Evolutionary conservation across 2,113 vertebrate species (phyloP).

Genomic region (Erinaceus europaeus): DNA sequence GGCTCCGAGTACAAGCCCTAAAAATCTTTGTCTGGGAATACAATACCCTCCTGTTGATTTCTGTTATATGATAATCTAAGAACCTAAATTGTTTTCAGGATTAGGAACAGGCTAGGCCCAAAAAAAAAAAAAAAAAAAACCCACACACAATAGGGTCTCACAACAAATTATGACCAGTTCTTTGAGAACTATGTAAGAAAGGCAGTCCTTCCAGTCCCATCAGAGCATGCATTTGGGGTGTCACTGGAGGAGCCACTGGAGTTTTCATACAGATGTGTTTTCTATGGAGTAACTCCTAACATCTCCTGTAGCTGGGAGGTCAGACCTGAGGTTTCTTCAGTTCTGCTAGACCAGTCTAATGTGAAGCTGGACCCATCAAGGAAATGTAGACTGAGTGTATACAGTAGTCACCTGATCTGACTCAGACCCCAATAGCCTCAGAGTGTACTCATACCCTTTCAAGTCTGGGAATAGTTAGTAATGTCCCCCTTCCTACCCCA

Average conservation of each 20-base stretch:
- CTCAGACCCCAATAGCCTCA: background rate
- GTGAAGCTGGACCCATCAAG: background rate
- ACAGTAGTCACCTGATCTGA: background rate
- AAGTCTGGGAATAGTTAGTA: background rate
- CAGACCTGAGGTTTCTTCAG: background rate
- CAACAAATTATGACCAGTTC: background rate
- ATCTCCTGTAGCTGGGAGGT: background rate
- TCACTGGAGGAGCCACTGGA: background rate
- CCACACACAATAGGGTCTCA: background rate
- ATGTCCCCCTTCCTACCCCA: too few relatives aligned
- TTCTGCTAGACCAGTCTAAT: background rate
- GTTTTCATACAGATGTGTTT: background rate
- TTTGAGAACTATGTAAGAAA: background rate
- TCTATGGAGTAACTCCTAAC: background rate
- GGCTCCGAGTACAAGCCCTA: too few relatives aligned
- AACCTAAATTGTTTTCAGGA: too few relatives aligned
- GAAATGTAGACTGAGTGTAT: background rate
- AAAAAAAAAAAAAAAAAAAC: too few relatives aligned
- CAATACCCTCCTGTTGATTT: too few relatives aligned
- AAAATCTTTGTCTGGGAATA: too few relatives aligned
- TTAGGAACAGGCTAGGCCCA: background rate
- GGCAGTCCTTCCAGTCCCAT: background rate
- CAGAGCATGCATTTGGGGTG: background rate
- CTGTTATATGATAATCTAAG: too few relatives aligned
- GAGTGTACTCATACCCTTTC: background rate